These are phyloP conservation scores for Enoplosus armatus DNA, from an alignment of 2,797 vertebrate genomes.

Conservation along the genomic window DNA sequence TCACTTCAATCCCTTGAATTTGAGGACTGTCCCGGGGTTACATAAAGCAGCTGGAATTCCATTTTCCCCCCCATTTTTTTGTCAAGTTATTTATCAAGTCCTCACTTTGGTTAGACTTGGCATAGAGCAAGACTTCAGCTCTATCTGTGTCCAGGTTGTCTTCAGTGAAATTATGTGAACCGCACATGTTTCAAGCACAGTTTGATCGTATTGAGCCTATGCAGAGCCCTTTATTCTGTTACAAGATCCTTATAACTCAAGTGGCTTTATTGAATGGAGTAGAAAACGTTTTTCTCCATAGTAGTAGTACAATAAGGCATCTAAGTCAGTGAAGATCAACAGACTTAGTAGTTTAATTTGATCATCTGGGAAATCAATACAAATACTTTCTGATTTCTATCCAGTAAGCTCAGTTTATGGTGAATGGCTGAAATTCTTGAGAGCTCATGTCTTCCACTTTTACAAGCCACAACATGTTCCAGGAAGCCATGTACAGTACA, in stretches of 20 bases:
- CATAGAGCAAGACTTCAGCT: background rate
- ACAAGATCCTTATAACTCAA: background rate
- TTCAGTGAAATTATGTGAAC: constrained; percentile 5
- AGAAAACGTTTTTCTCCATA: background rate
- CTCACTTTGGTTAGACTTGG: constrained; percentile 3
- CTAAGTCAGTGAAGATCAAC: background rate
- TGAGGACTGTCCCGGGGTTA: background rate
- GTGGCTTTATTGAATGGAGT: background rate
- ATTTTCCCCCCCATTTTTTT: constrained; percentile 9
- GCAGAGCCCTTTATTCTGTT: background rate
- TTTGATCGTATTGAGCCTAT: background rate
- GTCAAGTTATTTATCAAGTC: constrained; percentile 3
- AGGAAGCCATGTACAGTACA: background rate
- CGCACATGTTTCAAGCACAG: constrained; percentile 9
- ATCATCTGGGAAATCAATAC: background rate
- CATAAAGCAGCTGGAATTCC: background rate
- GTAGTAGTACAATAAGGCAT: background rate
- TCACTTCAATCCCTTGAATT: background rate
- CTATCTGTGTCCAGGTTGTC: background rate
- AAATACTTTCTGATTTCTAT: background rate
- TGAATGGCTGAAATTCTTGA: background rate
- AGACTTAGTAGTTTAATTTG: background rate
- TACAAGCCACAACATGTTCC: background rate
- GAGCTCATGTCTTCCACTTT: background rate
- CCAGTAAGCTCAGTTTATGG: background rate